Evolutionary conservation across 1,140 invertebrate species (phyloP).

Genomic region (Brachionus sp.): DNA sequence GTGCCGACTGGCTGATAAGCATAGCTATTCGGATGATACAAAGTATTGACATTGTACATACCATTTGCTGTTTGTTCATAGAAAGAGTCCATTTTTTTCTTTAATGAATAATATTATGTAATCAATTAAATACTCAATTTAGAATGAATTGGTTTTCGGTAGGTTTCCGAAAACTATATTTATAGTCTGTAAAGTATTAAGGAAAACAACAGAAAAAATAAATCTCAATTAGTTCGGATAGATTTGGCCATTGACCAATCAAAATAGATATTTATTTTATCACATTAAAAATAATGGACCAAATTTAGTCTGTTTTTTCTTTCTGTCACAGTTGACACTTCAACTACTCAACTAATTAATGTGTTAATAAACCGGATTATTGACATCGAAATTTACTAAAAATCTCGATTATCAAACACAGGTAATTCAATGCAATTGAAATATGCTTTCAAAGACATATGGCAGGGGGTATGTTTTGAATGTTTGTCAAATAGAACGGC

Average conservation of each 20-base stretch:
- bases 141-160: background rate
- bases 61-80: constrained; percentile 6
- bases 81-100: constrained; percentile 37
- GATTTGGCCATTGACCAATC: background rate
- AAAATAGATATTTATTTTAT: background rate
- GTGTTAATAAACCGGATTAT: constrained; percentile 42
- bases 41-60: background rate
- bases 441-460: background rate
- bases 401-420: constrained; percentile 38
- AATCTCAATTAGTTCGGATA: constrained; percentile 10
- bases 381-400: constrained; percentile 34
- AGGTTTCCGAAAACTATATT: constrained; percentile 38
- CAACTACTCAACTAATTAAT: constrained; percentile 40
- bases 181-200: constrained; percentile 12
- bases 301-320: constrained; percentile 27
- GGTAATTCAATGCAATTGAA: background rate
- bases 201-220: constrained; percentile 17
- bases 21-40: background rate
- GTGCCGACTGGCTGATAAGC: background rate
- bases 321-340: constrained; percentile 17
- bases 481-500: constrained; percentile 14
- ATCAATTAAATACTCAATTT: constrained; percentile 33
- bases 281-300: constrained; percentile 29
- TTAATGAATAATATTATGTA: constrained; percentile 18
- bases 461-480: constrained; percentile 31